phyloP scores from a whole-genome alignment of 2,888 invertebrate genomes.

The Cheilosia vulpina region DNA sequence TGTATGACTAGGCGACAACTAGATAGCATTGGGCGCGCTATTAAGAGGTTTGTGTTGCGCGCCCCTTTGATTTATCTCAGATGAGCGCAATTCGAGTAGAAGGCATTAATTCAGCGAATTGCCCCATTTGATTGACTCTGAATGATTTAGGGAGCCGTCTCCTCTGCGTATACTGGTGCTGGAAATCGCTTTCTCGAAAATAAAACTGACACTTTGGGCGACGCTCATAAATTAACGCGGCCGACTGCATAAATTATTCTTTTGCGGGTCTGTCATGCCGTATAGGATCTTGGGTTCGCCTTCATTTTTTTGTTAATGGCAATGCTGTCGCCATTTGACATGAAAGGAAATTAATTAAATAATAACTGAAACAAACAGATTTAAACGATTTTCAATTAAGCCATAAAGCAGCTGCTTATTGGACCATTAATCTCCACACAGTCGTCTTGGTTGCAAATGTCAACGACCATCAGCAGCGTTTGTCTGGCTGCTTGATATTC shows the following conservation, averaged over 20 bases:
- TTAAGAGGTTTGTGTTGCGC: background rate
- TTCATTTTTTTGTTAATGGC: constrained; percentile 44
- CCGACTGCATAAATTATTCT: constrained; percentile 69
- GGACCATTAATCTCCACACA: constrained; percentile 43
- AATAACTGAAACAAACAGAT: constrained; percentile 54
- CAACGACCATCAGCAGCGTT: constrained; percentile 28
- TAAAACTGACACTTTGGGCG: constrained; percentile 67
- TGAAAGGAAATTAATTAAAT: constrained; percentile 55
- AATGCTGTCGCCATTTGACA: constrained; percentile 58
- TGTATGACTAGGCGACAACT: constrained; percentile 70
- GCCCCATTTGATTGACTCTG: constrained; percentile 73
- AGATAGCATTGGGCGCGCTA: constrained; percentile 21
- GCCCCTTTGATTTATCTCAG: constrained; percentile 64
- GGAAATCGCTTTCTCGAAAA: constrained; percentile 61
- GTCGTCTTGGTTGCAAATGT: constrained; percentile 22
- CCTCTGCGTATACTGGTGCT: constrained; percentile 4
- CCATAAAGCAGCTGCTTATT: constrained; percentile 58
- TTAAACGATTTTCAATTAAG: constrained; percentile 62
- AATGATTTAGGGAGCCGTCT: constrained; percentile 64
- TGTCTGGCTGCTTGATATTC: constrained; percentile 62
- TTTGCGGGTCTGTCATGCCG: constrained; percentile 1
- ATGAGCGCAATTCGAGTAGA: constrained; percentile 57
- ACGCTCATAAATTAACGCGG: constrained; percentile 68
- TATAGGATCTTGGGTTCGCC: too few relatives aligned
- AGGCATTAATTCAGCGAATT: constrained; percentile 70